A percentile compares a stretch with the other conserved stretches of the same genome.
Evolutionary conservation across 2,797 vertebrate genomes (phyloP).

Genomic region (Chelonia mydas): DNA sequence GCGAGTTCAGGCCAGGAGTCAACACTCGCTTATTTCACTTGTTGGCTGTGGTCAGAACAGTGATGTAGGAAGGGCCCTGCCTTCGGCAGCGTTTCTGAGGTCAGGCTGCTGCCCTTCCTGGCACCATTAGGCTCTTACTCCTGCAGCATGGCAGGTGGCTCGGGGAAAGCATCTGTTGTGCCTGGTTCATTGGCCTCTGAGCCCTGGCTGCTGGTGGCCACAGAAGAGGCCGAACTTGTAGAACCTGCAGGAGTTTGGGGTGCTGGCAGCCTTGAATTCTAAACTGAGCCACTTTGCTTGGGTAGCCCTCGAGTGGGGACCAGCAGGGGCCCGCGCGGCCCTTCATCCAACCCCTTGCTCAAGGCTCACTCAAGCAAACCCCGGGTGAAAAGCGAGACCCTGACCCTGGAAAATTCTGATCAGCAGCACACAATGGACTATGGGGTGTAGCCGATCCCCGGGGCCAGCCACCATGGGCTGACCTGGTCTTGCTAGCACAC

Average conservation of each 20-base stretch:
- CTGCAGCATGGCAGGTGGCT: neutral
- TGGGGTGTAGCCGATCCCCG: neutral
- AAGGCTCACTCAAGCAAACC: neutral
- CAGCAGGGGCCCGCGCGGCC: neutral
- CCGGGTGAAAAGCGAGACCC: neutral
- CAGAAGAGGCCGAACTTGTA: neutral
- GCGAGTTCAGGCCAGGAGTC: neutral
- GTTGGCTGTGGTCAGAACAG: neutral
- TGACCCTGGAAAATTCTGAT: neutral
- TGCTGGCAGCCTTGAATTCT: neutral
- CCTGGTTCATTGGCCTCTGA: neutral
- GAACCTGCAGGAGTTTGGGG: neutral
- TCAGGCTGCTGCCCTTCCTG: neutral
- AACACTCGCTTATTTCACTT: neutral
- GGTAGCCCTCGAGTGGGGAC: neutral
- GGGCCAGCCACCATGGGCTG: neutral
- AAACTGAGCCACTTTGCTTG: neutral
- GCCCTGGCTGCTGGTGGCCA: neutral
- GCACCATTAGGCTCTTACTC: neutral
- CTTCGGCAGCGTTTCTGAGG: neutral
- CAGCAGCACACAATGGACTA: neutral
- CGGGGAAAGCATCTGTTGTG: neutral
- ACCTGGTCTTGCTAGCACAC: neutral
- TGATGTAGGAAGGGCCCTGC: neutral
- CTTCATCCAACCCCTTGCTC: neutral